Evolutionary conservation across 2,888 invertebrate species (phyloP).

Genomic region (Spilosoma lubricipeda): DNA sequence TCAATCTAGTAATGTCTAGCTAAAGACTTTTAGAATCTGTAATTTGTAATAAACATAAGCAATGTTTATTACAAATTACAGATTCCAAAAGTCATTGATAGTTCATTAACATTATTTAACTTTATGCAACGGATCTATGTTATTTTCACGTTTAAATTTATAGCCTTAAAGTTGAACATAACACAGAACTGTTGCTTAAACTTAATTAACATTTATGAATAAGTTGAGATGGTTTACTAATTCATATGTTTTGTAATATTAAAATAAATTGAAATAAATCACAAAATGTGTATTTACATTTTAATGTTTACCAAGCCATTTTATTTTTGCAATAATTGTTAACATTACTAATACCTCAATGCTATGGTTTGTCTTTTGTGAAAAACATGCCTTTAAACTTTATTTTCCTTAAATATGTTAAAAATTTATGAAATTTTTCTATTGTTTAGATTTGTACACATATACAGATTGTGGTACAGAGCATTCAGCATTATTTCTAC

Average conservation of each 20-base stretch:
- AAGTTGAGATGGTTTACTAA: too few species aligned
- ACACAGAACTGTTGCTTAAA: background rate
- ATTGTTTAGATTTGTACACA: slow-evolving; percentile 2
- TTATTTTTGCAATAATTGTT: background rate
- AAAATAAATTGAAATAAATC: too few species aligned
- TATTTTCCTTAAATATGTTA: background rate
- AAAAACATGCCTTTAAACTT: background rate
- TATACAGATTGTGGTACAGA: slow-evolving; percentile 25
- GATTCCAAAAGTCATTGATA: too few species aligned
- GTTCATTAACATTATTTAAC: background rate
- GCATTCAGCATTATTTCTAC: slow-evolving; percentile 52
- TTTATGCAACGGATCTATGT: background rate
- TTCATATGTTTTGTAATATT: too few species aligned
- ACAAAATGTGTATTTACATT: background rate
- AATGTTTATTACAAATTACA: too few species aligned
- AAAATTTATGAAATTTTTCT: background rate
- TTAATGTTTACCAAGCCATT: background rate
- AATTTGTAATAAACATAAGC: background rate
- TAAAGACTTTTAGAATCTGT: background rate
- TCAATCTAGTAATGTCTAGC: background rate
- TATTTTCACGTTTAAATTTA: too few species aligned
- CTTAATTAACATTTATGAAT: background rate
- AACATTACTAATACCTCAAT: background rate
- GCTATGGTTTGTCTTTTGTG: background rate
- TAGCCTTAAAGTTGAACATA: too few species aligned